phyloP scores from a whole-genome alignment of 2,888 invertebrate species.

The Diarsia dahlii region DNA sequence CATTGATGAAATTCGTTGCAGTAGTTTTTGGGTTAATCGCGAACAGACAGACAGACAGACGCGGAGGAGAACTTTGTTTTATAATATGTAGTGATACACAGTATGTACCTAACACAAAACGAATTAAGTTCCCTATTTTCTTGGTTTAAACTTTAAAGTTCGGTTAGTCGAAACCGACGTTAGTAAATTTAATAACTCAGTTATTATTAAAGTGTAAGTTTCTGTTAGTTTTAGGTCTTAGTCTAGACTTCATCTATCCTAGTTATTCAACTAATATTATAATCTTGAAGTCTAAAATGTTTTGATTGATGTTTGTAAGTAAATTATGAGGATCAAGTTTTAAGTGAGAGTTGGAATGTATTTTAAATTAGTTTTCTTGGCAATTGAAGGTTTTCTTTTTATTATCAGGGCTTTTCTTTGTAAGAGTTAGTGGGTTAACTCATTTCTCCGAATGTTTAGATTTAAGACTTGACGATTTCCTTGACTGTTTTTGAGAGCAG shows the following conservation, averaged over 20 bases:
- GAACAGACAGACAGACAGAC: no score
- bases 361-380: conserved; percentile 14
- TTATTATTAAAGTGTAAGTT: conserved; percentile 32
- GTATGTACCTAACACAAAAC: not conserved
- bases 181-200: conserved; percentile 24
- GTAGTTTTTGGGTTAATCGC: no score
- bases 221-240: conserved; percentile 23
- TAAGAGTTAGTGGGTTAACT: not conserved
- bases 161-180: conserved; percentile 4
- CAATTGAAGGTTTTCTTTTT: not conserved
- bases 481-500: not conserved
- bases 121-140: conserved; percentile 43
- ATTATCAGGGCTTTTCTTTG: not conserved
- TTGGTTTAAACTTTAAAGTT: conserved; percentile 16
- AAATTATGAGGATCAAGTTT: conserved; percentile 23
- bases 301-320: conserved; percentile 31
- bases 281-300: conserved; percentile 27
- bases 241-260: conserved; percentile 40
- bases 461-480: not conserved
- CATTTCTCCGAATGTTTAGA: not conserved
- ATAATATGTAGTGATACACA: no score
- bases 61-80: no score
- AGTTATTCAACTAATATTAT: conserved; percentile 41
- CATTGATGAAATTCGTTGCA: no score
- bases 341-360: conserved; percentile 3